Conservation (phyloP, 2,888 invertebrate species). For the Coenonympha arcania region DNA sequence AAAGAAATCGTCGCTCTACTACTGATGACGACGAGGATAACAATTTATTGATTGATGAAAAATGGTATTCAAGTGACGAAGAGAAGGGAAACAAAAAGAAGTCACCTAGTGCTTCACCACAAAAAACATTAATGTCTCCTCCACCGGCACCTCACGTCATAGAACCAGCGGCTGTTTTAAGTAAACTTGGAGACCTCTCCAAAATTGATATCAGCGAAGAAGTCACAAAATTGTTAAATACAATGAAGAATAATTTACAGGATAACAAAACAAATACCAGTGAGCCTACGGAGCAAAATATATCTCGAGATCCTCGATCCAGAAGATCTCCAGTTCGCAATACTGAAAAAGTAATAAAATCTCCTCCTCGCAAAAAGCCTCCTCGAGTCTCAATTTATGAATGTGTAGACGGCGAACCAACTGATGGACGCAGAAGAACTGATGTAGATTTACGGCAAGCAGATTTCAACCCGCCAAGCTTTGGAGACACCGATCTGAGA, state of each 20-base stretch:
- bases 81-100: slow-evolving; percentile 72
- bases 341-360: slow-evolving; percentile 35
- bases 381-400: slow-evolving; percentile 75
- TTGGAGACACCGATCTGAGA: slow-evolving; percentile 79
- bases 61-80: slow-evolving; percentile 89
- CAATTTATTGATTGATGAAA: slow-evolving; percentile 73
- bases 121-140: slow-evolving; percentile 40
- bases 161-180: slow-evolving; percentile 70
- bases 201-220: slow-evolving; percentile 83
- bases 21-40: slow-evolving; percentile 76
- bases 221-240: slow-evolving; percentile 79
- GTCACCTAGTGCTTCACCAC: slow-evolving; percentile 57
- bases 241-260: slow-evolving; percentile 72
- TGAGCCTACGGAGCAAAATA: slow-evolving; percentile 39
- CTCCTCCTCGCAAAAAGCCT: slow-evolving; percentile 41
- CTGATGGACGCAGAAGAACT: slow-evolving; percentile 60
- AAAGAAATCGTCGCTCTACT: slow-evolving; percentile 63
- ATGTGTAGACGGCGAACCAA: slow-evolving; percentile 72
- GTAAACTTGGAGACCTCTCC: slow-evolving; percentile 79
- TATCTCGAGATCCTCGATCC: slow-evolving; percentile 57
- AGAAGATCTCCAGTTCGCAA: slow-evolving; percentile 57
- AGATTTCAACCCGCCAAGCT: slow-evolving; percentile 71
- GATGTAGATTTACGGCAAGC: slow-evolving; percentile 71
- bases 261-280: slow-evolving; percentile 43
- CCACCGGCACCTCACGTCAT: slow-evolving; percentile 68